Evolutionary conservation across 1,140 invertebrate genomes (phyloP), one percentile per base, ranked within the genome.

Genomic region (Globodera ellingtonae): DNA sequence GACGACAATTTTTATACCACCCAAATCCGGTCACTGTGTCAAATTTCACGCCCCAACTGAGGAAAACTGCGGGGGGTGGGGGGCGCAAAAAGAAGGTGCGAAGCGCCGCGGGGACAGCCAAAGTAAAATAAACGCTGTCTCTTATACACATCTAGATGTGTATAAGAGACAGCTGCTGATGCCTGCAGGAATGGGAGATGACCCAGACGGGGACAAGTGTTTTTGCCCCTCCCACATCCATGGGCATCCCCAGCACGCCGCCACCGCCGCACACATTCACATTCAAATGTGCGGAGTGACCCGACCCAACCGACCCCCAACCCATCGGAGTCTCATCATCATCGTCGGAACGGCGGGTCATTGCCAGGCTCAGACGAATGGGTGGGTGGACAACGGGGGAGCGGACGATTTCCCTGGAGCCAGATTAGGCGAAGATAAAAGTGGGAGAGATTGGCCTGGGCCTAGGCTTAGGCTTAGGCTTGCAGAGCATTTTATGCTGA

Each of bases 181-280:
- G n/a, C n/a, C 66, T 21, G 35, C 67, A 70, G 8, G 24, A 47
- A 47, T 18, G 67, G 67, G 67, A 15, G 67, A 44, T 70, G 67
- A 70, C 67, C 67, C 67, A 70, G 67, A 70, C 67, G 67, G 67
- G 67, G 67, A 70, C 67, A 70, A 70, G 67, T 70, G 67, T 70
- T 70, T 70, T 70, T 47, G 67, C 67, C 46, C 46, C 46, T 47
- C 67, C 67, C 46, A n/a, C 10, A 10, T 47, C 67, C 67, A 70
- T 70, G 67, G 24, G 67, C 67, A 70, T 62, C 56, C 56, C 56
- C 56, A 62, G 56, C 56, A 62, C 56, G 56, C 56, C 56, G 56
- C 50, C 50, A 15, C 50, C 50, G 50, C 56, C 56, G 56, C 56
- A 62, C 56, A 62, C 56, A 62, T 62, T 62, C 56, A 62, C 10